phyloP scores from a whole-genome alignment of 2,888 invertebrate species.

The Toxonevra muliebris region DNA sequence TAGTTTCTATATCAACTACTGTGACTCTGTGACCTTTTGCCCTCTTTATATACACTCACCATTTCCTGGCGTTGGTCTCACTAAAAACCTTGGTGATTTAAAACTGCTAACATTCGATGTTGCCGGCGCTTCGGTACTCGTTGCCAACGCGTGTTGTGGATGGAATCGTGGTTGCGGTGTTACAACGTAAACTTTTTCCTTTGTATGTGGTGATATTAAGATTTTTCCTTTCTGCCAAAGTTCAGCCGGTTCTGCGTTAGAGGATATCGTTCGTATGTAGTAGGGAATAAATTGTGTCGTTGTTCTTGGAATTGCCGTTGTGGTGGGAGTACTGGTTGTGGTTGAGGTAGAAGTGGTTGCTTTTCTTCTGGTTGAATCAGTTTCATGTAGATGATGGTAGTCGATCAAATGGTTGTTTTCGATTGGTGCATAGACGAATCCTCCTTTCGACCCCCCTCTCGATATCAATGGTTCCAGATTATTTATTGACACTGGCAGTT shows the following conservation, averaged over 20 bases:
- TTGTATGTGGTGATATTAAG: constrained; percentile 78
- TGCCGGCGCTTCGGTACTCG: constrained; percentile 27
- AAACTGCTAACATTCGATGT: constrained; percentile 38
- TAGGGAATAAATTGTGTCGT: constrained; percentile 8
- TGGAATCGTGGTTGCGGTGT: constrained; percentile 73
- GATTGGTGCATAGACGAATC: constrained; percentile 50
- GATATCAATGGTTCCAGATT: constrained; percentile 52
- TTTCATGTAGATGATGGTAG: not conserved
- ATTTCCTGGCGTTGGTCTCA: constrained; percentile 69
- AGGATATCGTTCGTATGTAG: constrained; percentile 12
- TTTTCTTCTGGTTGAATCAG: constrained; percentile 14
- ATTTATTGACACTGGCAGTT: constrained; percentile 52
- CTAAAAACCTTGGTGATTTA: constrained; percentile 67
- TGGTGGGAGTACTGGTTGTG: constrained; percentile 37
- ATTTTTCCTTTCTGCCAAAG: constrained; percentile 75
- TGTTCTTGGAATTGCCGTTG: constrained; percentile 32
- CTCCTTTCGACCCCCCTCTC: constrained; percentile 46
- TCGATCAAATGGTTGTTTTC: constrained; percentile 55
- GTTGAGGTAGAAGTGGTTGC: constrained; percentile 31
- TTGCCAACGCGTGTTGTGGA: constrained; percentile 39
- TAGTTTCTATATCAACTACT: too few relatives aligned
- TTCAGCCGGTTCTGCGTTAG: constrained; percentile 49
- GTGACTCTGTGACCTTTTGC: too few relatives aligned
- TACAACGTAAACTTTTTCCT: constrained; percentile 84
- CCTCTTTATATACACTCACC: constrained; percentile 43